A percentile compares a stretch with the other conserved stretches of the same genome.
phyloP scores from a whole-genome alignment of 2,113 vertebrate genomes.

The Hylia prasina region DNA sequence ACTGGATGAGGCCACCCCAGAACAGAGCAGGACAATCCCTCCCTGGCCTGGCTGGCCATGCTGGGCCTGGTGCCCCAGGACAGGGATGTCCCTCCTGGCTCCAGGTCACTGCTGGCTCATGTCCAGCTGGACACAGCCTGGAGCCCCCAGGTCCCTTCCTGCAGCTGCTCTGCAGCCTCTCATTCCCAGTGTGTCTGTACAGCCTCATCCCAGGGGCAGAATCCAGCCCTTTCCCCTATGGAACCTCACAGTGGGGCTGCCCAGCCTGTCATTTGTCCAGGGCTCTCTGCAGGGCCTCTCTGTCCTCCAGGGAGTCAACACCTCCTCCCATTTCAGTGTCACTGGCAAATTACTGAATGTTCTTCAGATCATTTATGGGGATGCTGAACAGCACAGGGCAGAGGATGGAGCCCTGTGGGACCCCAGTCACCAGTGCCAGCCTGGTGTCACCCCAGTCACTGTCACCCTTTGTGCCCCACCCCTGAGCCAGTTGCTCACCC shows the following conservation, averaged over 20 bases:
- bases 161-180: background rate
- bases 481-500: background rate
- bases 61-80: background rate
- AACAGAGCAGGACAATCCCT: background rate
- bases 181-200: background rate
- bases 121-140: fast-evolving
- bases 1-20: background rate
- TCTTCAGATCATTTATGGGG: background rate
- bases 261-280: background rate
- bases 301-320: background rate
- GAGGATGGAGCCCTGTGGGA: background rate
- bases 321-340: background rate
- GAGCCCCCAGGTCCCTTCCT: background rate
- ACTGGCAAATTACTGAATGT: too few relatives aligned
- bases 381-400: background rate
- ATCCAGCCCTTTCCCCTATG: too few relatives aligned
- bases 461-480: background rate
- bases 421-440: background rate
- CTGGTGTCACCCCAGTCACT: background rate
- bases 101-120: background rate
- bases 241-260: background rate
- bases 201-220: background rate
- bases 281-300: background rate
- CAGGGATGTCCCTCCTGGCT: background rate
- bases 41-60: fast-evolving